These are phyloP conservation scores for Polymixis lichenea DNA, from an alignment of 2,888 invertebrate genomes.

Conservation along the genomic window DNA sequence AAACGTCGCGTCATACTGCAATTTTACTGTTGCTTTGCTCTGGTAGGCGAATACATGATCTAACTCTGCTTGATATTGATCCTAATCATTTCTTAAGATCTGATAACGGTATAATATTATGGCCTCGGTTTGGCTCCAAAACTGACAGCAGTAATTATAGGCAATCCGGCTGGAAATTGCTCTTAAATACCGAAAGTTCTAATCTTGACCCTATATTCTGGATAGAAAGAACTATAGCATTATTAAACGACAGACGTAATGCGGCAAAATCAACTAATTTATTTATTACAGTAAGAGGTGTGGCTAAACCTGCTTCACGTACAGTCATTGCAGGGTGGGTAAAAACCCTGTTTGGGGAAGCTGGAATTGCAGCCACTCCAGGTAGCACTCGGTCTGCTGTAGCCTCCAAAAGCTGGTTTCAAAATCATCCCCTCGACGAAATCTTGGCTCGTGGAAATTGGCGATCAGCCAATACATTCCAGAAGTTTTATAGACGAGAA, in stretches of 20 bases:
- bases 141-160: conserved; percentile 2
- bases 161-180: conserved; percentile 1
- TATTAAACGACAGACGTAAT: neutral
- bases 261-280: neutral
- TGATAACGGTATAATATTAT: neutral
- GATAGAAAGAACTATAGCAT: neutral
- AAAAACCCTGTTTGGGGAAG: neutral
- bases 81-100: neutral
- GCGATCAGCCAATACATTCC: neutral
- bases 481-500: neutral
- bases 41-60: neutral
- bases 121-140: neutral
- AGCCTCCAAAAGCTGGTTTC: conserved; percentile 3
- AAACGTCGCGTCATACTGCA: conserved; percentile 1
- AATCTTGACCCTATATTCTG: neutral
- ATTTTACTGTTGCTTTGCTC: conserved; percentile 1
- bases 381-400: neutral
- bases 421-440: neutral
- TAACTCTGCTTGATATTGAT: neutral
- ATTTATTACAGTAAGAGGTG: neutral
- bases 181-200: neutral
- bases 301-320: conserved; percentile 3
- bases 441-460: conserved; percentile 1
- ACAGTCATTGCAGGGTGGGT: conserved; percentile 2
- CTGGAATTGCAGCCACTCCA: conserved; percentile 7